phyloP scores from a whole-genome alignment of 1,140 invertebrate species.

The Pseudomyrmex pallidus region DNA sequence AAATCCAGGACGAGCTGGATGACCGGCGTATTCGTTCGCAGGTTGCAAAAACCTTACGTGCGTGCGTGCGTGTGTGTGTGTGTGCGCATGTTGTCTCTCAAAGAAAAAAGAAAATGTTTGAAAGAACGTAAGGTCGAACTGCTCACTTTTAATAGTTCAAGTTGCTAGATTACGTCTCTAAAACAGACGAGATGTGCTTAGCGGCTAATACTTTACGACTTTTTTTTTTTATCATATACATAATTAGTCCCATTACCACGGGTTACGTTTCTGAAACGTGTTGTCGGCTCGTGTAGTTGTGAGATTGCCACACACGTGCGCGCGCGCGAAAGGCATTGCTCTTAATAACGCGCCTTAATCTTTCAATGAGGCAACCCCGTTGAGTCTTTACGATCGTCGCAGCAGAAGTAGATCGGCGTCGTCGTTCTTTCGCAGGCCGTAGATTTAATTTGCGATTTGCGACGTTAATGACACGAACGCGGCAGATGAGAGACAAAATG shows the following conservation, averaged over 20 bases:
- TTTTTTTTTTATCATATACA: no score
- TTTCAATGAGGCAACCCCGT: conserved; percentile 58
- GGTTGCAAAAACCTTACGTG: background rate
- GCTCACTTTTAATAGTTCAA: background rate
- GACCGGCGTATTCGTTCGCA: conserved; percentile 43
- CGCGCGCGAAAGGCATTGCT: conserved; percentile 35
- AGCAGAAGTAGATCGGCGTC: conserved; percentile 44
- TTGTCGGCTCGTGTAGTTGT: no score
- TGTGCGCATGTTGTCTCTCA: background rate
- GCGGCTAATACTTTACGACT: no score
- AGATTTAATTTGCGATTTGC: conserved; percentile 55
- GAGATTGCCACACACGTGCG: background rate
- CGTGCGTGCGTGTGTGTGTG: background rate
- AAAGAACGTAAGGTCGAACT: background rate
- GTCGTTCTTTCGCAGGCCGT: background rate
- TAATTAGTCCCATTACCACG: no score
- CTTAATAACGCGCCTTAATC: conserved; percentile 61
- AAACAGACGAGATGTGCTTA: no score
- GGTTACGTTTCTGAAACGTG: no score
- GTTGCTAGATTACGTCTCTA: no score
- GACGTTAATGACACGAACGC: conserved; percentile 28
- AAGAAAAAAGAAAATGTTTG: background rate
- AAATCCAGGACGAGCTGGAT: conserved; percentile 64
- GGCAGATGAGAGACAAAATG: conserved; percentile 31
- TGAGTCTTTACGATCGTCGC: conserved; percentile 34